Percentiles rank a stretch among this genome's conserved stretches.
Conservation (phyloP, 1,140 invertebrate species). For the Harlomillsia oculata region DNA sequence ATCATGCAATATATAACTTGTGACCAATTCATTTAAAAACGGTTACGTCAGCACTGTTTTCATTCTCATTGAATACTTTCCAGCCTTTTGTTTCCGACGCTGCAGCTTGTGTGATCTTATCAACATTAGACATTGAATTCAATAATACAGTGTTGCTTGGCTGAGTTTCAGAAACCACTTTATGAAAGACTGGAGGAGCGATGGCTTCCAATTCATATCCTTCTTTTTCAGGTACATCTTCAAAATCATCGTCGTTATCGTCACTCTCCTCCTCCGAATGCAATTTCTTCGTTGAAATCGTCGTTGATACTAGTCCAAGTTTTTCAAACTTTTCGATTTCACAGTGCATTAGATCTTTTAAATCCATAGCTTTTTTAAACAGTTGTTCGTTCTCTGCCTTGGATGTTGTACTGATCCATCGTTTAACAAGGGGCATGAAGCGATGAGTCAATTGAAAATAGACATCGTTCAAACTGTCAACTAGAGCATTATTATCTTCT, state of each 20-base stretch:
- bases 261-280: background rate
- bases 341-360: constrained; percentile 30
- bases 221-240: constrained; percentile 42
- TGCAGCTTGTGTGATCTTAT: too few species aligned
- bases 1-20: background rate
- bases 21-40: background rate
- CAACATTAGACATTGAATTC: too few species aligned
- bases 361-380: constrained; percentile 9
- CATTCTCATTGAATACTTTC: constrained; percentile 12
- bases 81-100: background rate
- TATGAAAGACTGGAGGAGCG: constrained; percentile 1
- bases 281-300: too few species aligned
- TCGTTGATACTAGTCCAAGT: constrained; percentile 12
- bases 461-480: constrained; percentile 38
- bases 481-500: constrained; percentile 37
- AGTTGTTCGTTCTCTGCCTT: constrained; percentile 25
- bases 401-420: constrained; percentile 37
- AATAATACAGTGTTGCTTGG: too few species aligned
- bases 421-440: constrained; percentile 36
- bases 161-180: too few species aligned
- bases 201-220: constrained; percentile 40
- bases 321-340: constrained; percentile 29
- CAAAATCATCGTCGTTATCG: constrained; percentile 40
- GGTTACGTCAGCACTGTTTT: constrained; percentile 22
- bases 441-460: constrained; percentile 36